phyloP scores from a whole-genome alignment of 2,888 invertebrate species.

The Hemaris fuciformis region DNA sequence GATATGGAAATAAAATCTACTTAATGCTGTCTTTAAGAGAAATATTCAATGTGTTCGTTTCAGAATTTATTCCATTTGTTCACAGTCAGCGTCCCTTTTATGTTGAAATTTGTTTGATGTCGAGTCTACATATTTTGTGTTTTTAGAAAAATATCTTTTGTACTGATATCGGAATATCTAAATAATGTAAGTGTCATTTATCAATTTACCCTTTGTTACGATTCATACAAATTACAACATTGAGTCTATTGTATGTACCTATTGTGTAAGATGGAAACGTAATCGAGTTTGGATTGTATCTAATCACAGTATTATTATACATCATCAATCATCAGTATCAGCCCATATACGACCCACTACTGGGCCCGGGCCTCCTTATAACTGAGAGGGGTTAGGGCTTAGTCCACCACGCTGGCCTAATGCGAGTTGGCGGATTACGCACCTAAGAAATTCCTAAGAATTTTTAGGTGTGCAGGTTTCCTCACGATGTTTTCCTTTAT shows the following conservation, averaged over 20 bases:
- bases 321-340: no score
- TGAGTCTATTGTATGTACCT: neutral
- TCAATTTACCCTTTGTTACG: constrained; percentile 14
- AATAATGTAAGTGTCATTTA: constrained; percentile 15
- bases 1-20: neutral
- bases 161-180: constrained; percentile 9
- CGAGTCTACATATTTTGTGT: constrained; percentile 11
- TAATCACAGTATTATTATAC: neutral
- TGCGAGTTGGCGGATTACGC: no score
- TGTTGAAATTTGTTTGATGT: constrained; percentile 1
- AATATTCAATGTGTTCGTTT: neutral
- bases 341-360: no score
- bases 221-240: neutral
- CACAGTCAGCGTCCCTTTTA: neutral
- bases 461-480: no score
- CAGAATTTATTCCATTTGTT: constrained; percentile 1
- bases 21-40: neutral
- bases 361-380: no score
- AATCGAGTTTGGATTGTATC: neutral
- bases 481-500: no score
- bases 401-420: no score
- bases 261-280: neutral
- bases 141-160: neutral
- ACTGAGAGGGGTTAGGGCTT: no score
- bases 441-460: no score